Conservation (phyloP, 2,888 invertebrate species). For the Psylliodes chrysocephalus region DNA sequence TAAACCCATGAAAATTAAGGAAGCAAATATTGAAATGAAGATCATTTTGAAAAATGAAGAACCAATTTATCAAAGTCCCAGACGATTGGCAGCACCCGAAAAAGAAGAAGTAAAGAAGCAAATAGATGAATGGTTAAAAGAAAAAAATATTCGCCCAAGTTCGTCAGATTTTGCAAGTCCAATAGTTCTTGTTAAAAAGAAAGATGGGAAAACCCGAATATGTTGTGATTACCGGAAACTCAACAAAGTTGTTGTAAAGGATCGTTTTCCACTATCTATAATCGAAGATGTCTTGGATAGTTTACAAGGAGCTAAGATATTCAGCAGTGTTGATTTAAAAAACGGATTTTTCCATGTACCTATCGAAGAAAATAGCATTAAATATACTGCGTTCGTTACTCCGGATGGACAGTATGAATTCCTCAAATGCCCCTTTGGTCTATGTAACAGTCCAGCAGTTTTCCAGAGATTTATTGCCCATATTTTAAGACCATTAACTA, state of each 20-base stretch:
- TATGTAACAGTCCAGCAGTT: constrained; percentile 43
- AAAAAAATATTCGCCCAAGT: constrained; percentile 43
- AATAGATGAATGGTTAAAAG: constrained; percentile 38
- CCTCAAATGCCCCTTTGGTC: constrained; percentile 59
- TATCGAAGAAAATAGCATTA: constrained; percentile 45
- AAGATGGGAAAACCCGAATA: constrained; percentile 32
- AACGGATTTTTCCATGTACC: constrained; percentile 58
- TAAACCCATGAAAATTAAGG: constrained; percentile 12
- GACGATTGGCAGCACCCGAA: constrained; percentile 39
- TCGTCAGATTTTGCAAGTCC: constrained; percentile 44
- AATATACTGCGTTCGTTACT: constrained; percentile 59
- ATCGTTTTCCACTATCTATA: constrained; percentile 54
- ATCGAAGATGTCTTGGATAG: constrained; percentile 58
- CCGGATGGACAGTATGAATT: constrained; percentile 60
- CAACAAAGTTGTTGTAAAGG: constrained; percentile 38
- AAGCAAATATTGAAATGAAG: constrained; percentile 22
- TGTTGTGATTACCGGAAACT: constrained; percentile 38
- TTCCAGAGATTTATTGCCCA: constrained; percentile 25
- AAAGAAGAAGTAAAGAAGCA: constrained; percentile 23
- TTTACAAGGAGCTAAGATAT: constrained; percentile 26
- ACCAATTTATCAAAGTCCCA: constrained; percentile 34
- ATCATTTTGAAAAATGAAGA: constrained; percentile 29
- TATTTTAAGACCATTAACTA: constrained; percentile 22
- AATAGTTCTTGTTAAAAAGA: constrained; percentile 35
- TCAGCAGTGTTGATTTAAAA: constrained; percentile 53